These are phyloP conservation scores for Tenthredo scrophulariae DNA, from an alignment of 2,888 invertebrate genomes.

Conservation along the genomic window DNA sequence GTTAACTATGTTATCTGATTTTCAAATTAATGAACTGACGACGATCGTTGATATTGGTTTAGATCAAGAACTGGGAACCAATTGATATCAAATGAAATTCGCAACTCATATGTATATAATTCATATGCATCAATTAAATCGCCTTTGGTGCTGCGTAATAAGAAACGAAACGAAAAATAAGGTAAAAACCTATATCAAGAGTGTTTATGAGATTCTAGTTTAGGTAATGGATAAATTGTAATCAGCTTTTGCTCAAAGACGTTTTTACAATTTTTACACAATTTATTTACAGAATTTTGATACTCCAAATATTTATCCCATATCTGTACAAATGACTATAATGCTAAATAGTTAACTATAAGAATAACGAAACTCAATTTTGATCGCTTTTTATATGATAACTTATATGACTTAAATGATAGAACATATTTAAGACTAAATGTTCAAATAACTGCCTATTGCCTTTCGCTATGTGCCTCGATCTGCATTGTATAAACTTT, in stretches of 20 bases:
- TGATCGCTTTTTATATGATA: constrained; percentile 49
- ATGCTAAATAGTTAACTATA: constrained; percentile 22
- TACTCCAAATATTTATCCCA: constrained; percentile 51
- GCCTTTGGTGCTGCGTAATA: constrained; percentile 10
- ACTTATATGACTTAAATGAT: constrained; percentile 41
- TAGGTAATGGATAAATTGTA: constrained; percentile 21
- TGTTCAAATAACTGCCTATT: constrained; percentile 59
- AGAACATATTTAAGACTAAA: constrained; percentile 41
- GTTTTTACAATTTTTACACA: constrained; percentile 49
- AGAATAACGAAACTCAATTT: constrained; percentile 23
- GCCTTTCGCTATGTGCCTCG: constrained; percentile 69
- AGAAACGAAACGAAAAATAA: background rate
- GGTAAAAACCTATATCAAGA: constrained; percentile 13
- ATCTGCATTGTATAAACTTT: constrained; percentile 57
- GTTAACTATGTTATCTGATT: background rate
- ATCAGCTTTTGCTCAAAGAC: constrained; percentile 50
- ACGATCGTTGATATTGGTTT: background rate
- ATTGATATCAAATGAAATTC: background rate
- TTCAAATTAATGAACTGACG: background rate
- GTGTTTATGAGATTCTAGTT: constrained; percentile 24
- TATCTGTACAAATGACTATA: constrained; percentile 33
- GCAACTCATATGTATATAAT: background rate
- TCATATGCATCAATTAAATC: background rate
- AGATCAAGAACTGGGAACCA: background rate
- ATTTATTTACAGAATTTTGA: constrained; percentile 48